Evolutionary conservation across 2,888 invertebrate genomes (phyloP), one percentile per base, ranked within the genome.

Genomic region (Thelaira solivaga): DNA sequence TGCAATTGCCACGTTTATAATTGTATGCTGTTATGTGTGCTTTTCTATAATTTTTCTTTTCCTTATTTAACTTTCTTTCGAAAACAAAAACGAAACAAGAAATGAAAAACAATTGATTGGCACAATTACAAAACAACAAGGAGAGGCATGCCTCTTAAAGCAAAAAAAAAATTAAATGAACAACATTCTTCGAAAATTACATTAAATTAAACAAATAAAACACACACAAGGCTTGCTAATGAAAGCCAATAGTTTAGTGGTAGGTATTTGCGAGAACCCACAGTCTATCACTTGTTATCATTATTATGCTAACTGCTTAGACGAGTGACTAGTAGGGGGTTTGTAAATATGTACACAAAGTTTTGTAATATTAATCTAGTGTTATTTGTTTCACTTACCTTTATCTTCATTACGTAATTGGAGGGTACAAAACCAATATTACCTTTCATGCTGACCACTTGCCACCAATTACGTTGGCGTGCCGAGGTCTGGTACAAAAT

Each of bases 381-480:
- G n/a, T 39, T 34, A 22, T 34, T 34, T 59, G 36, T 47, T 49
- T 49, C 20, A 81, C 83, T 89, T 86, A 95, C 95, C 91, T 94
- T 94, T 83, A 94, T 92, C 84, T 92, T 91, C 83, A 93, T 92
- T 69, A 96, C 95, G 90, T 96, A 96, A 91, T 96, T 96, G 59
- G 95, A 95, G 76, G 96, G 96, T 82, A 96, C 95, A 85, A 95
- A 96, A 61, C 96, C 96, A 82, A 95, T 92, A 88, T 94, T 93
- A 83, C 95, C 96, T 86, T 92, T 92, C 87, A 91, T 93, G 90
- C 95, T 95, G 82, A 95, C 93, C 55, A 96, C 95, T 90, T 95
- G 94, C 95, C 95, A 96, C 96, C 95, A 96, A 87, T 96, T 95
- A 61, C 88, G 83, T 86, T 95, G 94, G 84, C 95, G 94, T 3